Evolutionary conservation across 2,888 invertebrate genomes (phyloP).

Genomic region (Cyrtodaria siliqua): DNA sequence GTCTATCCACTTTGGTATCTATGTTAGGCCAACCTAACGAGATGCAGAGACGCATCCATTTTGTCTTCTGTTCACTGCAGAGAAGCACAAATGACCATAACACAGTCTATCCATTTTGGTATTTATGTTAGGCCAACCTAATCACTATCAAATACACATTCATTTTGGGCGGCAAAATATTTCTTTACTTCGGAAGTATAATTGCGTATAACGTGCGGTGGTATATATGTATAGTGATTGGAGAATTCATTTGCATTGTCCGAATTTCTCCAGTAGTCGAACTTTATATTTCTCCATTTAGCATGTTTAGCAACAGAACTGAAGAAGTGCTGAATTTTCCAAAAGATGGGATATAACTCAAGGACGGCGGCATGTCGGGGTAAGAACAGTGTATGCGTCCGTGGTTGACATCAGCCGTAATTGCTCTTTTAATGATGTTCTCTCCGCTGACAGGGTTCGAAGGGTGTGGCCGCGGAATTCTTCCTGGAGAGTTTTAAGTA

Average conservation of each 20-base stretch:
- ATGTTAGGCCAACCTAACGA: too few species aligned
- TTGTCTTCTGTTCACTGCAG: too few species aligned
- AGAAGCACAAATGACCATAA: too few species aligned
- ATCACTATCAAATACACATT: too few species aligned
- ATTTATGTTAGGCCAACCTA: too few species aligned
- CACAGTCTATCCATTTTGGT: too few species aligned
- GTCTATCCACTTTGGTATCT: too few species aligned
- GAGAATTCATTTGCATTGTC: constrained; percentile 41
- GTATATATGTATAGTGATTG: constrained; percentile 52
- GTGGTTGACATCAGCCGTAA: constrained; percentile 30
- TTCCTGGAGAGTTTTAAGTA: constrained; percentile 23
- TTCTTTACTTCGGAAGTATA: constrained; percentile 8
- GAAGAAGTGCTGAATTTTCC: constrained; percentile 42
- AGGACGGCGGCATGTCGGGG: constrained; percentile 46
- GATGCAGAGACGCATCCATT: too few species aligned
- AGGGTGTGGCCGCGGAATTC: constrained; percentile 40
- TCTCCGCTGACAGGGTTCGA: constrained; percentile 38
- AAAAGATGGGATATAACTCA: constrained; percentile 47
- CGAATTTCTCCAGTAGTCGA: constrained; percentile 44
- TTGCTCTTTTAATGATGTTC: constrained; percentile 40
- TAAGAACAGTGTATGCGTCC: constrained; percentile 44
- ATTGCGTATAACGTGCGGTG: constrained; percentile 32
- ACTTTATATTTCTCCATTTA: constrained; percentile 45
- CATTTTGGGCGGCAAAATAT: not conserved
- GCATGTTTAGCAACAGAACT: constrained; percentile 46